phyloP scores from a whole-genome alignment of 2,888 invertebrate species.

The Limnephilus marmoratus region DNA sequence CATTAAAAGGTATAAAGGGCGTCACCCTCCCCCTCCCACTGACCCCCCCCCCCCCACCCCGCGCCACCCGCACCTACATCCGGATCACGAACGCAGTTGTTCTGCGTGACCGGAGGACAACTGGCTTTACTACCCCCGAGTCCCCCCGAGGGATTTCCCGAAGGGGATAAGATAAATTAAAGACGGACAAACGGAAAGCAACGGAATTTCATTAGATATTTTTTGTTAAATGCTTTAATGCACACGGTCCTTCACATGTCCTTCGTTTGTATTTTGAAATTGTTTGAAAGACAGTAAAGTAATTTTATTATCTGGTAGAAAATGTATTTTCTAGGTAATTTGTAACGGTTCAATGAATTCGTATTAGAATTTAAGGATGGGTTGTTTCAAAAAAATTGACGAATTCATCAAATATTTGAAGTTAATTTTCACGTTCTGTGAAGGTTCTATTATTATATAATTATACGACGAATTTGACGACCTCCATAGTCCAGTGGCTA shows the following conservation, averaged over 20 bases:
- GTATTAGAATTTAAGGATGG: no score
- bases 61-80: neutral
- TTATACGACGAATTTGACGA: no score
- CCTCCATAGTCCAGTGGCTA: no score
- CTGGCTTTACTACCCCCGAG: neutral
- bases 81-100: constrained; percentile 46
- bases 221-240: neutral
- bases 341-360: no score
- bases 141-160: constrained; percentile 25
- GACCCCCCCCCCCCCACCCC: neutral
- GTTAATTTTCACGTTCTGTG: no score
- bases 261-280: no score
- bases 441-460: no score
- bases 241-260: neutral
- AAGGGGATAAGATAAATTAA: constrained; percentile 43
- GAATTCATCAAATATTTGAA: no score
- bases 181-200: constrained; percentile 15
- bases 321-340: no score
- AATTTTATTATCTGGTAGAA: no score
- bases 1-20: constrained; percentile 25
- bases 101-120: constrained; percentile 49
- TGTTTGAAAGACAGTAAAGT: no score
- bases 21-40: neutral
- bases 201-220: constrained; percentile 27
- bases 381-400: no score